phyloP scores from a whole-genome alignment of 2,888 invertebrate genomes.

The Torymus tubicola region DNA sequence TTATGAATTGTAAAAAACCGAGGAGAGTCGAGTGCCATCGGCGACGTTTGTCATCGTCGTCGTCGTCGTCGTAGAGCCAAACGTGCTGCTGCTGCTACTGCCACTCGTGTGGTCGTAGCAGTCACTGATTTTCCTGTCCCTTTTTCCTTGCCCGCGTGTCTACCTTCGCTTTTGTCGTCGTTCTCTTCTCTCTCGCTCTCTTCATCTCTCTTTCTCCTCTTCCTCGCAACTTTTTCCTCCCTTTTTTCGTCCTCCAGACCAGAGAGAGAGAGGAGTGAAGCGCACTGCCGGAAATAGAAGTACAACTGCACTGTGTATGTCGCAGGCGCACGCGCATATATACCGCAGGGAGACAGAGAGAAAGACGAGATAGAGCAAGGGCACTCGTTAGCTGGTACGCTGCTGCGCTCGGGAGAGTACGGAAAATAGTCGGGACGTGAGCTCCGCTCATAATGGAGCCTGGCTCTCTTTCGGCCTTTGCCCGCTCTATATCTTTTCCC shows the following conservation, averaged over 20 bases:
- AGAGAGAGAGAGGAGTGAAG: background rate
- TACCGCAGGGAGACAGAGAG: background rate
- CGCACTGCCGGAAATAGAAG: constrained; percentile 62
- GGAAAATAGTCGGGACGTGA: constrained; percentile 39
- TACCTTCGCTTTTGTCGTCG: constrained; percentile 51
- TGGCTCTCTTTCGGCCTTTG: constrained; percentile 31
- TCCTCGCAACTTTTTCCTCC: background rate
- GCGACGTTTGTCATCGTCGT: constrained; percentile 56
- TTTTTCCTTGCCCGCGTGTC: constrained; percentile 33
- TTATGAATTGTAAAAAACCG: constrained; percentile 68
- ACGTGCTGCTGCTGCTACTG: constrained; percentile 11
- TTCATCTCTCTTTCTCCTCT: constrained; percentile 38
- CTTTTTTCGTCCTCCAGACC: constrained; percentile 46
- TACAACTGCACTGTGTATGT: constrained; percentile 7
- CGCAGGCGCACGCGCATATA: background rate
- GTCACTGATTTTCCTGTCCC: constrained; percentile 35
- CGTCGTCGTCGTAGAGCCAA: constrained; percentile 1
- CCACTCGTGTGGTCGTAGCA: constrained; percentile 61
- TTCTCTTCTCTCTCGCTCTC: constrained; percentile 41
- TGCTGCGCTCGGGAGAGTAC: background rate
- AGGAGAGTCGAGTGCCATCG: constrained; percentile 55
- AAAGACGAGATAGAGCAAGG: background rate
- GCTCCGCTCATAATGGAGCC: constrained; percentile 29
- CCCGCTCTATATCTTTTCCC: constrained; percentile 4
- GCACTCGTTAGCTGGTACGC: constrained; percentile 36